These are phyloP conservation scores for Drosophila triauraria DNA, from an alignment of 1,140 invertebrate species.

Conservation along the genomic window DNA sequence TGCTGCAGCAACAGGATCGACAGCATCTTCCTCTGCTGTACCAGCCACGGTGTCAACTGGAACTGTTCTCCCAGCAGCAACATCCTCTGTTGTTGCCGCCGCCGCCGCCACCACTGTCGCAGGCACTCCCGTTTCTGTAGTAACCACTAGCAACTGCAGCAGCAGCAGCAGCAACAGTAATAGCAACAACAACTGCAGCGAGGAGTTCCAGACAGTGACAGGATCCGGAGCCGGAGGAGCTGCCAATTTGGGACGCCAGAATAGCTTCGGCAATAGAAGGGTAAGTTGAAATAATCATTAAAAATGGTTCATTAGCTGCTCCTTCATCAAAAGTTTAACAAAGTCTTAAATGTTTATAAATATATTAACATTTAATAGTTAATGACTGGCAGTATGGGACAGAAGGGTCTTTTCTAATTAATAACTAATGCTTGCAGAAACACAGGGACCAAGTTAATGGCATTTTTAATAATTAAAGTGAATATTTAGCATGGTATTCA, in stretches of 20 bases:
- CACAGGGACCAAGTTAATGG: background rate
- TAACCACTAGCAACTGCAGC: slow-evolving; percentile 44
- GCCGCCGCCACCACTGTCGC: slow-evolving; percentile 4
- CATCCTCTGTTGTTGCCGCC: slow-evolving; percentile 28
- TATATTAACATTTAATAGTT: background rate
- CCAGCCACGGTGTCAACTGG: slow-evolving; percentile 25
- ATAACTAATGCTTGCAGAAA: background rate
- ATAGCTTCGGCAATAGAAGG: slow-evolving; percentile 82
- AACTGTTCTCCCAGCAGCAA: slow-evolving; percentile 33
- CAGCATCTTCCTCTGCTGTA: slow-evolving; percentile 30
- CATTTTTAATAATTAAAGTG: background rate
- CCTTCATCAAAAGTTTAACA: background rate
- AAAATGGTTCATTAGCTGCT: background rate
- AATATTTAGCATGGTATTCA: background rate
- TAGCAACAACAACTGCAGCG: slow-evolving; percentile 66
- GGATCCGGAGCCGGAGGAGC: slow-evolving; percentile 32
- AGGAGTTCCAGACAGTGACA: slow-evolving; percentile 55
- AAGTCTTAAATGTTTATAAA: background rate
- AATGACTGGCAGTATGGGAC: background rate
- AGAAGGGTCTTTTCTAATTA: background rate
- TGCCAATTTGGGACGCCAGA: slow-evolving; percentile 76
- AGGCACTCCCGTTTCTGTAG: slow-evolving; percentile 22
- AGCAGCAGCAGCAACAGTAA: slow-evolving; percentile 41
- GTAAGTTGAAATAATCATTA: slow-evolving; percentile 56
- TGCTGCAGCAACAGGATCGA: slow-evolving; percentile 22